A percentile compares a stretch with the other conserved stretches of the same genome.
These are phyloP conservation scores for Pachypanchax playfairii DNA, from an alignment of 2,113 vertebrate species.

Conservation along the genomic window DNA sequence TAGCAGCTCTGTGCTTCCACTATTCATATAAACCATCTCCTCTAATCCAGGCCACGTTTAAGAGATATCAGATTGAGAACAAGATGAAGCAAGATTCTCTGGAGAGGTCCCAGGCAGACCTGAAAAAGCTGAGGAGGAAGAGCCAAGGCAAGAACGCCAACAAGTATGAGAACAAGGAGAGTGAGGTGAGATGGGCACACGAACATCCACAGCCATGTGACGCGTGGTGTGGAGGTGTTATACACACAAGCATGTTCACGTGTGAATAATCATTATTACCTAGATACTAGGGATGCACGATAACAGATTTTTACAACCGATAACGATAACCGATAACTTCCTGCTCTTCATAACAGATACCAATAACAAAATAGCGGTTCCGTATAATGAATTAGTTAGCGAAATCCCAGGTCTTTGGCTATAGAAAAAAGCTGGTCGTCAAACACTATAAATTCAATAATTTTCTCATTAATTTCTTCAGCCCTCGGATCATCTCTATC, in stretches of 20 bases:
- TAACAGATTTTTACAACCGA: constrained; percentile 43
- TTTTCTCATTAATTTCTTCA: too few species aligned
- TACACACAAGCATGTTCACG: constrained; percentile 3
- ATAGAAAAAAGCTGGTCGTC: too few species aligned
- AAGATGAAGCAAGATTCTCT: constrained; percentile 90
- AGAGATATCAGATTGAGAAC: constrained; percentile 94
- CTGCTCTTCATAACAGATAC: too few species aligned
- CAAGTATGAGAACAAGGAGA: constrained; percentile 94
- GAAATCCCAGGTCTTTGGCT: too few species aligned
- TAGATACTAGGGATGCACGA: constrained; percentile 21
- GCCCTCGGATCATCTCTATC: too few species aligned
- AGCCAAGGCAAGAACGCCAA: constrained; percentile 93
- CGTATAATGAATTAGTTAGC: too few species aligned
- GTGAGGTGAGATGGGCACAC: constrained; percentile 82
- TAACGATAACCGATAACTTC: too few species aligned
- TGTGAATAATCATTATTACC: constrained; percentile 11
- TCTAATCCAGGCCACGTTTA: constrained; percentile 91
- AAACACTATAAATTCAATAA: too few species aligned
- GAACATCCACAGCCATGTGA: constrained; percentile 5
- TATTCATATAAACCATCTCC: constrained; percentile 24
- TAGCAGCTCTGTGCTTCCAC: not conserved
- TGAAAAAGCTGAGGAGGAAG: constrained; percentile 95
- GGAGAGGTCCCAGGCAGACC: constrained; percentile 91
- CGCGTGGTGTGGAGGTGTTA: not conserved
- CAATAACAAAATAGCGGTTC: too few species aligned